Conservation (phyloP, 2,113 vertebrate genomes). For the Elephantulus edwardii region DNA sequence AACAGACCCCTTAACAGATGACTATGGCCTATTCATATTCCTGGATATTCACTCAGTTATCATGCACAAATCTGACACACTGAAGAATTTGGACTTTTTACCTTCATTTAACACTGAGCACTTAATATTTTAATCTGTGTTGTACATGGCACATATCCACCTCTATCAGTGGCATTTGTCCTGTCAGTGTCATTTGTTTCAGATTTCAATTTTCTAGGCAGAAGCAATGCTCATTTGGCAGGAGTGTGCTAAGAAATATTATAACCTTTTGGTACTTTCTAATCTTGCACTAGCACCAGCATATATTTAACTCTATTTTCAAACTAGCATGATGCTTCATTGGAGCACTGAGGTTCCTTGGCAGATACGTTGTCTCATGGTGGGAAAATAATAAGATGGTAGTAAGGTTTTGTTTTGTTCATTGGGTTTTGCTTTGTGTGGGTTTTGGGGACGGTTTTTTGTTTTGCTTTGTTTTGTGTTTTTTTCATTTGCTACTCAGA, state of each 20-base stretch:
- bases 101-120: slow-evolving; percentile 16
- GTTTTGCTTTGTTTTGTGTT: too few relatives aligned
- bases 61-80: not conserved
- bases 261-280: not conserved
- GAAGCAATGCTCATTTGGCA: slow-evolving; percentile 30
- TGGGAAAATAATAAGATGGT: not conserved
- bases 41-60: not conserved
- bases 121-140: not conserved
- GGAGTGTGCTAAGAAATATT: slow-evolving; percentile 6
- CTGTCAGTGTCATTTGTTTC: slow-evolving; percentile 36
- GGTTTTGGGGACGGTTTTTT: too few relatives aligned
- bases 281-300: not conserved
- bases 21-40: not conserved
- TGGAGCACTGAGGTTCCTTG: slow-evolving; percentile 1
- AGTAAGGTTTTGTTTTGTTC: too few relatives aligned
- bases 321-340: not conserved
- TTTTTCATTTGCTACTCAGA: slow-evolving; percentile 13
- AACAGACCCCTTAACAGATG: not conserved
- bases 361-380: slow-evolving; percentile 2
- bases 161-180: slow-evolving; percentile 33
- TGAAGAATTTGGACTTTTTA: slow-evolving; percentile 14
- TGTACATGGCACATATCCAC: not conserved
- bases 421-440: too few relatives aligned
- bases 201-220: slow-evolving; percentile 58
- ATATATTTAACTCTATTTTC: slow-evolving; percentile 38